Evolutionary conservation across 2,888 invertebrate genomes (phyloP), one percentile per base, ranked within the genome.

Genomic region (Dioctria linearis): DNA sequence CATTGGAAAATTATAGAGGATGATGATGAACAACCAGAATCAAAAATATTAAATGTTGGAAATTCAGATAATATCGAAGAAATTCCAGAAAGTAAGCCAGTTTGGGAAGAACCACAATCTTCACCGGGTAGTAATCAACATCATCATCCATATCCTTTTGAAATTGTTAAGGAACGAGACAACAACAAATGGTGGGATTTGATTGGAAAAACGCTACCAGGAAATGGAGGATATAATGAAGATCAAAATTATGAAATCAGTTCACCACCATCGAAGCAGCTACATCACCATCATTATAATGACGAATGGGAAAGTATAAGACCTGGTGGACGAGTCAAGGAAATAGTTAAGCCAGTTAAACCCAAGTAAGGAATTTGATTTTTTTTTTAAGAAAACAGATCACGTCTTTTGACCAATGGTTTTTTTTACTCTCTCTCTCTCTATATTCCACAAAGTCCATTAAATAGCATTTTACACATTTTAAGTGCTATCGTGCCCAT

Each of bases 401-500:
- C 51, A 69, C 69, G 69, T 69, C 40, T 51, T 69, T 51, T 69
- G 49, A 69, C 49, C 25, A 25, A 25, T 2, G 0, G 25, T 25
- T 25, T 25, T 25, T 25, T 25, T 25, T n/a, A n/a, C n/a, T 1
- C 25, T 25, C 25, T 25, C 25, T 25, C 25, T 25, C 25, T 25
- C 0, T 25, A 25, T 25, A 25, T 25, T 25, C 25, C 25, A 1
- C 25, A 25, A 0, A 90, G 90, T 80, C 92, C 93, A 0, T 93
- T 93, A 93, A 92, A 91, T 86, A 91, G 91, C 83, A 89, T 94
- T 57, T 87, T 94, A 9, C 92, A 92, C 80, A 87, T 94, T 84
- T 88, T 94, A 84, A 92, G 94, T 0, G 92, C 94, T 0, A 90
- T 94, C 84, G 90, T 94, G 76, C 95, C 95, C 0, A 91, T 94